Evolutionary conservation across 2,797 vertebrate species (phyloP), one percentile per base, ranked within the genome.

Genomic region (Gila robusta): DNA sequence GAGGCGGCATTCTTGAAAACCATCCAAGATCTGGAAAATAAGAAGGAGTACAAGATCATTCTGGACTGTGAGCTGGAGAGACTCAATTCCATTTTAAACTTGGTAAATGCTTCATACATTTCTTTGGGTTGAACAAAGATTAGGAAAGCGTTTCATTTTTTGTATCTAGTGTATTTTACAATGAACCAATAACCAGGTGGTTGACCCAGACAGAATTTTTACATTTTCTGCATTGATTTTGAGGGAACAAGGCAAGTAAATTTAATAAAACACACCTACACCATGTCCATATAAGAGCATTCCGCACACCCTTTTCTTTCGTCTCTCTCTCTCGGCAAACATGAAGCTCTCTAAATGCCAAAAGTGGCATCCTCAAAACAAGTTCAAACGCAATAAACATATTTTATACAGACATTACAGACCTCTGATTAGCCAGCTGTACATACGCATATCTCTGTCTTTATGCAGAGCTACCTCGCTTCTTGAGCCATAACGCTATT

Each of bases 61-160:
- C 95, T 99, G 76, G 96, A 99, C 93, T 99, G 98, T 0, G 98
- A 99, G 93, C 94, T 97, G 3, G 97, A 99, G 44, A 92, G 97
- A 66, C 96, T 99, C 88, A 96, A 96, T 91, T 96, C 96, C 91
- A 98, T 99, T 91, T 94, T 99, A 23, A 96, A 96, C 93, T 96
- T 98, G 98, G 98, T 99, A 87, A 91, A 74, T 86, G 10, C 32
- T 81, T 71, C n/a, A 47, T 37, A 69, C 4, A 0, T 86, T 52
- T 39, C 11, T 19, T 41, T 10, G 12, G 71, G 37, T 49, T 76
- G 44, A 76, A 70, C 28, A 70, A n/a, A 54, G 12, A 56, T 66
- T 21, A 69, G 37, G 47, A 52, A 52, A 12, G 5, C 2, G 6
- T 28, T 44, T 32, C 2, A 16, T 59, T 23, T 32, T 79, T 59